Percentiles rank a stretch among this genome's conserved stretches.
Evolutionary conservation across 2,797 vertebrate species (phyloP).

Genomic region (Octomys mimax): DNA sequence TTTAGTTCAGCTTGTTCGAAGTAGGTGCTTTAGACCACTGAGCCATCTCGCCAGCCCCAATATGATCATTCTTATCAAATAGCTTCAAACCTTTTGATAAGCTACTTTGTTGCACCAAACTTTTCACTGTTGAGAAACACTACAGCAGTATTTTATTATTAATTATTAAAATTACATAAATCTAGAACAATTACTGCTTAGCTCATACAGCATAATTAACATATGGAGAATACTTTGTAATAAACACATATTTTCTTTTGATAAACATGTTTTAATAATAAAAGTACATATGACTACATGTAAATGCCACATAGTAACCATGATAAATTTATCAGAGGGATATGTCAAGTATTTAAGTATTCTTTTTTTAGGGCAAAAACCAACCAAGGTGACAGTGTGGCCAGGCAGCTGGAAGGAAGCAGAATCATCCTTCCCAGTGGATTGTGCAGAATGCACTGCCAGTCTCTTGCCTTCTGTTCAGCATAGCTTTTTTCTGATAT

Average conservation of each 20-base stretch:
- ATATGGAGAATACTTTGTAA: not conserved
- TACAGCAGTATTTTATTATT: not conserved
- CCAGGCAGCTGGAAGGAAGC: not conserved
- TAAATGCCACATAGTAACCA: not conserved
- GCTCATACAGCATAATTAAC: not conserved
- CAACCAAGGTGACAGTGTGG: too few species aligned
- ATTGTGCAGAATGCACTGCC: constrained; percentile 78
- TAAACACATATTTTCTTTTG: too few species aligned
- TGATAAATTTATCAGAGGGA: not conserved
- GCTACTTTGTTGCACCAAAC: not conserved
- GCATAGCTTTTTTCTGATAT: constrained; percentile 85
- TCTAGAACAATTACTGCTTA: not conserved
- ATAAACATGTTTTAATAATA: not conserved
- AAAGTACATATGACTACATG: not conserved
- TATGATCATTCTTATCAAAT: not conserved
- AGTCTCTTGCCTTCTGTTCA: constrained; percentile 81
- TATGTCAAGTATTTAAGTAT: not conserved
- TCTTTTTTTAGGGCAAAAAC: not conserved
- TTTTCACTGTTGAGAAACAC: not conserved
- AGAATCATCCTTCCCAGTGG: constrained; percentile 73
- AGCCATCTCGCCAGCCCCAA: too few species aligned
- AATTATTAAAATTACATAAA: not conserved
- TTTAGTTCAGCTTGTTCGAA: too few species aligned
- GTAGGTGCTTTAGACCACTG: too few species aligned
- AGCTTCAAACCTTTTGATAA: not conserved